Percentiles rank a stretch among this genome's conserved stretches.
These are phyloP conservation scores for Bufotes viridis DNA, from an alignment of 2,797 vertebrate genomes.

Conservation along the genomic window DNA sequence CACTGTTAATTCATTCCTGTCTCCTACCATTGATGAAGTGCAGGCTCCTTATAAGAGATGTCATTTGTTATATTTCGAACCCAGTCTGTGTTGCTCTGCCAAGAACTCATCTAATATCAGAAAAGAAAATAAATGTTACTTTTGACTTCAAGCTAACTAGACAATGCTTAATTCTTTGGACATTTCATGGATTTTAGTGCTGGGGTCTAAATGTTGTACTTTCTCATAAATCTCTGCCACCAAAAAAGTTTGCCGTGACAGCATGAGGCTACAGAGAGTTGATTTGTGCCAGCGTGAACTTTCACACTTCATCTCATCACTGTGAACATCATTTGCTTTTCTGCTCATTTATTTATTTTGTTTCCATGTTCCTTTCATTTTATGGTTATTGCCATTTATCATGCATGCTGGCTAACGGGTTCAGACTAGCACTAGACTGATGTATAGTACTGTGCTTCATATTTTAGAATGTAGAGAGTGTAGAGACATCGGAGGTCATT, in stretches of 20 bases:
- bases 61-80: not conserved
- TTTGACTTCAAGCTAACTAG: slow-evolving; percentile 5
- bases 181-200: slow-evolving; percentile 18
- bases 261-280: slow-evolving; percentile 6
- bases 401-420: not conserved
- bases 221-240: slow-evolving; percentile 39
- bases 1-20: not conserved
- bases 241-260: slow-evolving; percentile 22
- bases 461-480: not conserved
- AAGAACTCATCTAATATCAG: slow-evolving; percentile 11
- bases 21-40: not conserved
- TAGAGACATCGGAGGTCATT: not conserved
- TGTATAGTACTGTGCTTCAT: not conserved
- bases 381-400: slow-evolving; percentile 5
- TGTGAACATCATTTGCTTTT: slow-evolving; percentile 15
- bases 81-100: not conserved
- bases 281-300: slow-evolving; percentile 24
- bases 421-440: not conserved
- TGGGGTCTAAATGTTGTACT: not conserved
- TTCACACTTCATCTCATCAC: slow-evolving; percentile 30
- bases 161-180: slow-evolving; percentile 20
- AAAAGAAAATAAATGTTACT: not conserved
- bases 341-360: slow-evolving; percentile 27
- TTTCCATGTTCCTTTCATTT: slow-evolving; percentile 20
- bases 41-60: not conserved